Conservation (phyloP, 2,797 vertebrate species). For the Fundulus diaphanus region DNA sequence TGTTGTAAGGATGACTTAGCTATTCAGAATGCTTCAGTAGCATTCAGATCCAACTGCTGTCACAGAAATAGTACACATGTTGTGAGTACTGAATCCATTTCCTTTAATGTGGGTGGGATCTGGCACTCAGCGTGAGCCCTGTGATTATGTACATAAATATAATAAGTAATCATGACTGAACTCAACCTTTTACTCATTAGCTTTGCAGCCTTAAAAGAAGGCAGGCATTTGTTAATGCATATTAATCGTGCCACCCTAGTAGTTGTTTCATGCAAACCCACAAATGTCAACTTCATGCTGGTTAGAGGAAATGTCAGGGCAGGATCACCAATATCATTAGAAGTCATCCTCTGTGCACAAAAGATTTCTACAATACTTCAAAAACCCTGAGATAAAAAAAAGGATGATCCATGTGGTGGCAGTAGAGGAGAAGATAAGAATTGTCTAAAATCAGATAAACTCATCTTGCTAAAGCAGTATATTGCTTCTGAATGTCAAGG, state of each 20-base stretch:
- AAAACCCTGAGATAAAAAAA: background rate
- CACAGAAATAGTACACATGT: constrained; percentile 12
- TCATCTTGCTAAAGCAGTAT: background rate
- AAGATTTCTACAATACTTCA: background rate
- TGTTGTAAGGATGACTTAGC: constrained; percentile 5
- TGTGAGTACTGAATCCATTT: constrained; percentile 14
- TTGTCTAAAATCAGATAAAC: constrained; percentile 1
- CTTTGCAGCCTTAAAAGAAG: constrained; percentile 12
- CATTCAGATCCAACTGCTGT: constrained; percentile 13
- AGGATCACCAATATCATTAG: constrained; percentile 34
- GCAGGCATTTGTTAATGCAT: constrained; percentile 21
- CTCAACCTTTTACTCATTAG: constrained; percentile 6
- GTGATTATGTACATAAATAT: constrained; percentile 10
- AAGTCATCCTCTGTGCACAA: constrained; percentile 8
- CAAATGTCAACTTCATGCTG: constrained; percentile 38
- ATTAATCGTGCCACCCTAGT: constrained; percentile 11
- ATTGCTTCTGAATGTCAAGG: constrained; percentile 10
- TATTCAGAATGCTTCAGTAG: background rate
- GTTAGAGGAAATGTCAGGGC: constrained; percentile 37
- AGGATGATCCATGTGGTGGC: constrained; percentile 10
- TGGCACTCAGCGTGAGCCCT: constrained; percentile 13
- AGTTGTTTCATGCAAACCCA: constrained; percentile 20
- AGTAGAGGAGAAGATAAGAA: constrained; percentile 8
- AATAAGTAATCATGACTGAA: constrained; percentile 2
- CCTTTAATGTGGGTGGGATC: constrained; percentile 22